A percentile compares a stretch with the other conserved stretches of the same genome.
phyloP scores from a whole-genome alignment of 1,140 invertebrate genomes.

The Drosophila miranda region DNA sequence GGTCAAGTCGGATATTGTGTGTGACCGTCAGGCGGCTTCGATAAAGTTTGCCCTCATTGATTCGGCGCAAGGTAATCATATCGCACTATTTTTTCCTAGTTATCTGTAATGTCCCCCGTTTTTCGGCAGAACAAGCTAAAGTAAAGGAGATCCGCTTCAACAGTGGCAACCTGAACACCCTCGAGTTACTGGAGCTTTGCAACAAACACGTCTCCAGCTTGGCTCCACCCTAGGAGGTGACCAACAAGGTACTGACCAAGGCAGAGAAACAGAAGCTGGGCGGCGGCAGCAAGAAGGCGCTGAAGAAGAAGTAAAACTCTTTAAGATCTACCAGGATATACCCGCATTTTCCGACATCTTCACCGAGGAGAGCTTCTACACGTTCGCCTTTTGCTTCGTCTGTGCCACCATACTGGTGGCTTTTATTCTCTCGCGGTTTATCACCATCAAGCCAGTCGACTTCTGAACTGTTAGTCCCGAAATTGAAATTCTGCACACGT shows the following conservation, averaged over 20 bases:
- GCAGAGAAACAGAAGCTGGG: conserved; percentile 83
- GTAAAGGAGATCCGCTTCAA: conserved; percentile 88
- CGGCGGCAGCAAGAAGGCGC: conserved; percentile 68
- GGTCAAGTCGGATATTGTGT: conserved; percentile 90
- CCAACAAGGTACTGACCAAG: conserved; percentile 83
- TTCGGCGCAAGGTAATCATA: conserved; percentile 82
- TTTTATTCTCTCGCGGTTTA: conserved; percentile 93
- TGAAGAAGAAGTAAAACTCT: conserved; percentile 78
- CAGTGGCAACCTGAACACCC: conserved; percentile 87
- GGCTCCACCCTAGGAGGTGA: conserved; percentile 85
- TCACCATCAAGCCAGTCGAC: conserved; percentile 92
- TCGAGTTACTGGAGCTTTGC: conserved; percentile 90
- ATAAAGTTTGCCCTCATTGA: conserved; percentile 84
- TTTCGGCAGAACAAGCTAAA: conserved; percentile 82
- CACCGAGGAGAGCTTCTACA: conserved; percentile 98
- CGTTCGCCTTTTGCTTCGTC: conserved; percentile 93
- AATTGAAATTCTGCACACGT: conserved; percentile 23
- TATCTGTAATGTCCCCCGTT: neutral
- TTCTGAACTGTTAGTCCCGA: conserved; percentile 52
- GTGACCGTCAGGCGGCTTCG: conserved; percentile 89
- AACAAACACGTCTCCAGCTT: conserved; percentile 90
- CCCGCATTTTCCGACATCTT: conserved; percentile 97
- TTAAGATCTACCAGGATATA: conserved; percentile 91
- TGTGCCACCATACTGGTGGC: conserved; percentile 90
- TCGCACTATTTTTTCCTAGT: neutral